Conservation (phyloP, 2,113 vertebrate genomes). For the Axis porcinus region DNA sequence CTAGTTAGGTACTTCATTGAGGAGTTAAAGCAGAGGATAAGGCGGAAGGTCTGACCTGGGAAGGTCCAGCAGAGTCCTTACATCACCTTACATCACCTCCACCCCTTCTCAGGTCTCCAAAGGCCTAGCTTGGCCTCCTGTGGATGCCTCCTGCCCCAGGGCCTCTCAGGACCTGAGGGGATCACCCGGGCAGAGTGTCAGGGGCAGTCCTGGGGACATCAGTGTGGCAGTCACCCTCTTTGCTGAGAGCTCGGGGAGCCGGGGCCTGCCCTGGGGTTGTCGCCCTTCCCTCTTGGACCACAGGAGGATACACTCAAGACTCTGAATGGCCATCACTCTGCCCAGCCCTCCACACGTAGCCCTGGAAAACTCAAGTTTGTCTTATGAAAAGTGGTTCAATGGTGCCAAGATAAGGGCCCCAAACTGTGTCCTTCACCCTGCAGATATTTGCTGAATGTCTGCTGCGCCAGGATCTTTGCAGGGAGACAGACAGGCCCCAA, state of each 20-base stretch:
- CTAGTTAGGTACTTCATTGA: fast-evolving
- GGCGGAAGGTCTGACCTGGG: neutral
- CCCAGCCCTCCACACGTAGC: neutral
- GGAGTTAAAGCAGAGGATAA: neutral
- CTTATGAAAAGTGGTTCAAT: neutral
- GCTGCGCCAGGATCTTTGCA: neutral
- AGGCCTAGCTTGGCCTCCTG: neutral
- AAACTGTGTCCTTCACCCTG: fast-evolving
- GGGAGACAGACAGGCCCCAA: neutral
- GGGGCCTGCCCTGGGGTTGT: fast-evolving
- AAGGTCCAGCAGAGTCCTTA: neutral
- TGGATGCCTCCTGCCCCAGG: neutral
- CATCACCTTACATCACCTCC: fast-evolving
- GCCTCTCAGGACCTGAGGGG: neutral
- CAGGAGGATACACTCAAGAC: no score
- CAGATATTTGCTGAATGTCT: fast-evolving
- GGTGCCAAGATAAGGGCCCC: no score
- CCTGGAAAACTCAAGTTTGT: neutral
- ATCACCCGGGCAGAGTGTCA: fast-evolving
- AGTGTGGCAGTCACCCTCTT: fast-evolving
- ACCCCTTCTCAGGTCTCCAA: neutral
- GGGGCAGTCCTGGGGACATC: no score
- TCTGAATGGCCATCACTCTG: fast-evolving
- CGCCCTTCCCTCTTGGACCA: neutral
- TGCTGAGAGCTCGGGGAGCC: neutral